These are phyloP conservation scores for Tineola bisselliella DNA, from an alignment of 2,888 invertebrate genomes.

Conservation along the genomic window DNA sequence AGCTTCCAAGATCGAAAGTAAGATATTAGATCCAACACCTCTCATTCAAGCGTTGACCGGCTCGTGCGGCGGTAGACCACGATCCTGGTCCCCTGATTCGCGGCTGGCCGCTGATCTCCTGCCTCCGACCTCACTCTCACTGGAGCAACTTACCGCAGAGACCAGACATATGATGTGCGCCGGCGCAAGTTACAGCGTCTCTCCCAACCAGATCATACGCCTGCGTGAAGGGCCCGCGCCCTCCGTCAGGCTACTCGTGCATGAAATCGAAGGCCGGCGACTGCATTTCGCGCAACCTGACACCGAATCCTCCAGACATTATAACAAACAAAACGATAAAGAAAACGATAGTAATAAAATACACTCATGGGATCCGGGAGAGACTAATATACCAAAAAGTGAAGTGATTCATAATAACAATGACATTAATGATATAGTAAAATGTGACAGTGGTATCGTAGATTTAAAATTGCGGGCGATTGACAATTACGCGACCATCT, in stretches of 20 bases:
- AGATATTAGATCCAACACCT: conserved; percentile 70
- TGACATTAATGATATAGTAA: conserved; percentile 55
- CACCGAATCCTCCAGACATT: conserved; percentile 63
- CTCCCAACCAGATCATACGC: conserved; percentile 89
- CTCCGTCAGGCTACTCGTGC: conserved; percentile 76
- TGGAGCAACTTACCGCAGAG: conserved; percentile 73
- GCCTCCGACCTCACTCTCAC: conserved; percentile 73
- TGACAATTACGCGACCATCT: conserved; percentile 70
- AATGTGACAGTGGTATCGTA: conserved; percentile 62
- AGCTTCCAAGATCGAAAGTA: conserved; percentile 64
- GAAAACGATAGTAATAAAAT: conserved; percentile 53
- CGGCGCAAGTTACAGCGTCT: conserved; percentile 89
- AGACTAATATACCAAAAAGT: conserved; percentile 34
- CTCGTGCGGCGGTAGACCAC: conserved; percentile 63
- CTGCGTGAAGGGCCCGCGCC: conserved; percentile 73
- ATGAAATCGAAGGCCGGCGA: conserved; percentile 66
- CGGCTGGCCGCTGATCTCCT: conserved; percentile 68
- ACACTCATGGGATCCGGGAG: conserved; percentile 77
- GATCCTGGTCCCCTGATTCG: conserved; percentile 80
- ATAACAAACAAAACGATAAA: conserved; percentile 23
- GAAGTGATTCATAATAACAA: conserved; percentile 38
- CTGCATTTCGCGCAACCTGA: conserved; percentile 43
- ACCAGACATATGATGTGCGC: conserved; percentile 87
- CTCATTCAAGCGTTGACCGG: conserved; percentile 66
- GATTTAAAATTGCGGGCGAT: conserved; percentile 55